Conservation (phyloP, 1,140 invertebrate species). For the Musca domestica region DNA sequence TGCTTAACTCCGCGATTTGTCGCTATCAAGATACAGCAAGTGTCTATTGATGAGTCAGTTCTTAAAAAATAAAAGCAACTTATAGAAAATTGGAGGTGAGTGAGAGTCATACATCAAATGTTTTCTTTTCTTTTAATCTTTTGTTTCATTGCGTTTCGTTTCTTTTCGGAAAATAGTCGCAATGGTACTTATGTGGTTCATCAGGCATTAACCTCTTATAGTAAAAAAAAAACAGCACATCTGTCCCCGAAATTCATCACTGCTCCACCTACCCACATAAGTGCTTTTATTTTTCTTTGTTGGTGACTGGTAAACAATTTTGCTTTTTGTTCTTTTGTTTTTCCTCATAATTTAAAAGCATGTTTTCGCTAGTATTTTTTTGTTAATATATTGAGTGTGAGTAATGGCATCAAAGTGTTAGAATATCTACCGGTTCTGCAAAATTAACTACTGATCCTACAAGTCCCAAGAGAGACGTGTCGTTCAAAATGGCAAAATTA, state of each 20-base stretch:
- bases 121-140: background rate
- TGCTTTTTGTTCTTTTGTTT: conserved; percentile 22
- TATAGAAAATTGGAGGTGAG: conserved; percentile 3
- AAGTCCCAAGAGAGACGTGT: too few species aligned
- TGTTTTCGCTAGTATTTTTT: conserved; percentile 14
- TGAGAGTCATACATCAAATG: background rate
- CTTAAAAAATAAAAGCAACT: conserved; percentile 3
- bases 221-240: too few species aligned
- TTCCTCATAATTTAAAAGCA: background rate
- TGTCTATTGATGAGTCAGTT: background rate
- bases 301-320: background rate
- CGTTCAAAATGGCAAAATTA: too few species aligned
- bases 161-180: too few species aligned
- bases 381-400: too few species aligned
- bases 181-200: too few species aligned
- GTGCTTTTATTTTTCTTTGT: conserved; percentile 16
- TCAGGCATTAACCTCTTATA: too few species aligned
- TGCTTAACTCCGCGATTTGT: background rate
- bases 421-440: too few species aligned
- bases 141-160: background rate
- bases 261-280: background rate
- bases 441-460: too few species aligned
- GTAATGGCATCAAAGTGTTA: too few species aligned
- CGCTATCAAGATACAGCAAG: background rate
- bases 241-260: too few species aligned